Conservation (phyloP, 2,113 vertebrate species). For the Pseudolaguvia tuberculata region DNA sequence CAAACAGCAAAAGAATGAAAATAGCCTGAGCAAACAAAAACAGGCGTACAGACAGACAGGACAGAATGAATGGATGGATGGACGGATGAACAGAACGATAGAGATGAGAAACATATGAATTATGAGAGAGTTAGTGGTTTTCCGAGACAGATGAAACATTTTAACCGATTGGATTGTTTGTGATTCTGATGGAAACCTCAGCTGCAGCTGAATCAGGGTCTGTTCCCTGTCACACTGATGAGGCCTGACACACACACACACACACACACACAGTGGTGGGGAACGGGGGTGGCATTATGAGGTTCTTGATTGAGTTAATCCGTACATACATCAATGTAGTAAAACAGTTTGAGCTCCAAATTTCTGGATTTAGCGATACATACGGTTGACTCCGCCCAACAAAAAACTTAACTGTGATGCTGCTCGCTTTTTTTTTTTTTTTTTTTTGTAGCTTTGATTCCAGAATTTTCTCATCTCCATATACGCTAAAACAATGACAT, state of each 20-base stretch:
- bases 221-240: slow-evolving; percentile 85
- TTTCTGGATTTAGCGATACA: neutral
- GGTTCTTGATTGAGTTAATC: slow-evolving; percentile 16
- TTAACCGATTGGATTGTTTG: slow-evolving; percentile 98
- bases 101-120: slow-evolving; percentile 59
- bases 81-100: slow-evolving; percentile 48
- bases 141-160: slow-evolving; percentile 89
- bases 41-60: slow-evolving; percentile 28
- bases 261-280: slow-evolving; percentile 49
- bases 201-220: slow-evolving; percentile 82
- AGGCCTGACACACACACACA: slow-evolving; percentile 71
- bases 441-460: neutral
- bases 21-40: neutral
- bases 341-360: neutral
- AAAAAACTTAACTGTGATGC: neutral
- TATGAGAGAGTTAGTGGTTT: slow-evolving; percentile 78
- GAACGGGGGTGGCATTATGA: slow-evolving; percentile 65
- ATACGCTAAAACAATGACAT: neutral
- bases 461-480: neutral
- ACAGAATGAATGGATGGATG: slow-evolving; percentile 21
- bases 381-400: neutral
- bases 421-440: too few species aligned
- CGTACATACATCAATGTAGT: slow-evolving; percentile 6
- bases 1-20: slow-evolving; percentile 5
- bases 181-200: slow-evolving; percentile 93